Percentiles rank a stretch among this genome's conserved stretches.
These are phyloP conservation scores for Pachyseris speciosa DNA, from an alignment of 64 coral and sea anemone genomes.

Conservation along the genomic window DNA sequence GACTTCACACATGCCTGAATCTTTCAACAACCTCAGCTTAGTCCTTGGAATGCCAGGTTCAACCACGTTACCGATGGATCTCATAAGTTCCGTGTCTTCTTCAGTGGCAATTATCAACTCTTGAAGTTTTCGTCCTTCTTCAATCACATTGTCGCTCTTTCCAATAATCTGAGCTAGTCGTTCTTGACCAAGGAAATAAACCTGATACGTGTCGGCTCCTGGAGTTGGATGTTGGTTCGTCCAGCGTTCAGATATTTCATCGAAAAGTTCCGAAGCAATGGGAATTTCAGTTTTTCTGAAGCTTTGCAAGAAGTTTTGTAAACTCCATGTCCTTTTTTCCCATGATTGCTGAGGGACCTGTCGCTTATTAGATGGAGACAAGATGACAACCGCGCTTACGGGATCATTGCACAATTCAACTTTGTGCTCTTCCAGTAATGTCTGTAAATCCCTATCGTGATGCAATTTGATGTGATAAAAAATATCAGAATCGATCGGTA, in stretches of 20 bases:
- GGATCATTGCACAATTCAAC: not conserved
- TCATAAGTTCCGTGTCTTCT: constrained; percentile 16
- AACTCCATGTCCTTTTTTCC: not conserved
- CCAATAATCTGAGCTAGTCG: not conserved
- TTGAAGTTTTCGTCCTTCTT: not conserved
- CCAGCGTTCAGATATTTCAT: not conserved
- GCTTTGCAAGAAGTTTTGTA: not conserved
- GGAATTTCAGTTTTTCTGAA: not conserved
- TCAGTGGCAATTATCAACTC: not conserved
- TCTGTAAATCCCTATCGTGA: not conserved
- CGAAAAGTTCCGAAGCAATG: not conserved
- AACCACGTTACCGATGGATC: not conserved
- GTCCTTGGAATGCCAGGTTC: not conserved
- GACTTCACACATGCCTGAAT: constrained; percentile 4
- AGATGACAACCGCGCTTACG: not conserved
- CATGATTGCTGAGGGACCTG: not conserved
- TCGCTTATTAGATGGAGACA: not conserved
- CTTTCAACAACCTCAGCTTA: constrained; percentile 14
- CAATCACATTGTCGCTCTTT: not conserved
- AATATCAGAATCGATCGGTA: not conserved
- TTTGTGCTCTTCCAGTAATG: not conserved
- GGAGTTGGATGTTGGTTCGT: too few species aligned
- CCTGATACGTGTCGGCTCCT: not conserved
- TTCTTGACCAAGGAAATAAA: not conserved
- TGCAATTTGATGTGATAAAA: not conserved